A percentile compares a stretch with the other conserved stretches of the same genome.
phyloP scores from a whole-genome alignment of 2,797 vertebrate genomes.

The Peromyscus attwateri region DNA sequence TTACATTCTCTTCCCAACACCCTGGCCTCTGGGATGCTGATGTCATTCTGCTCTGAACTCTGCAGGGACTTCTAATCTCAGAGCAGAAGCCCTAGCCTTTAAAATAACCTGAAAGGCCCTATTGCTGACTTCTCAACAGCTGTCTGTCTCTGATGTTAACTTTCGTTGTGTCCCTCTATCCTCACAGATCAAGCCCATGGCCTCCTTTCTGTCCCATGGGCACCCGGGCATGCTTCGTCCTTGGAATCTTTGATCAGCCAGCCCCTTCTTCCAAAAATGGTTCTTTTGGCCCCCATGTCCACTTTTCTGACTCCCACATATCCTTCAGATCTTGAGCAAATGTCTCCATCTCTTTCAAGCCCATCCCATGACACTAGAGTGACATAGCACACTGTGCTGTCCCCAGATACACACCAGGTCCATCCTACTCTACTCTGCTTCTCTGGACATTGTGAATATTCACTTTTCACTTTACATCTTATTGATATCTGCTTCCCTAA shows the following conservation, averaged over 20 bases:
- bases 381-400: neutral
- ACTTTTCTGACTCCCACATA: neutral
- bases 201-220: neutral
- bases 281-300: neutral
- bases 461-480: neutral
- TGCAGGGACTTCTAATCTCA: slow-evolving; percentile 36
- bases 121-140: neutral
- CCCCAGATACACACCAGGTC: neutral
- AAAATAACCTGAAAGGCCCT: slow-evolving; percentile 68
- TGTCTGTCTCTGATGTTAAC: neutral
- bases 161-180: neutral
- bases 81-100: slow-evolving; percentile 52
- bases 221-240: neutral
- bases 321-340: slow-evolving; percentile 14
- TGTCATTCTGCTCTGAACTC: slow-evolving; percentile 22
- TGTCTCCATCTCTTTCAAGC: neutral
- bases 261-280: slow-evolving; percentile 25
- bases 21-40: neutral
- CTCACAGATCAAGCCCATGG: neutral
- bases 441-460: neutral
- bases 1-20: neutral
- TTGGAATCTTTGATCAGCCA: slow-evolving; percentile 32
- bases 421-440: neutral
- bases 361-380: neutral
- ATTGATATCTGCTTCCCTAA: neutral